phyloP scores from a whole-genome alignment of 1,140 invertebrate genomes.

The Musca domestica region DNA sequence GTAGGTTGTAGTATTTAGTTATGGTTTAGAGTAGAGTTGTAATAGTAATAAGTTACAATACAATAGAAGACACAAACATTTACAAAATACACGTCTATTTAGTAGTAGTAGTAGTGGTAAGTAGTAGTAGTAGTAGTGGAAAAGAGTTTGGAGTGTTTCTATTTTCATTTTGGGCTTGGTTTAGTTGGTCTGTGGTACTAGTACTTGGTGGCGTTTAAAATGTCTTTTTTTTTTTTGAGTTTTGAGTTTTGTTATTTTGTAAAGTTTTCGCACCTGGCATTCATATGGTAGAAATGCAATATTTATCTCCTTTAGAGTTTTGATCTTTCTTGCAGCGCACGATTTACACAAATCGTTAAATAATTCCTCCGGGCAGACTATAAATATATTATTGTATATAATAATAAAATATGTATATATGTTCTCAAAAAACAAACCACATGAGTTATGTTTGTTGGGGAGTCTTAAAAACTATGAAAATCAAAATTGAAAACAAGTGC shows the following conservation, averaged over 20 bases:
- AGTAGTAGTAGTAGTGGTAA: neutral
- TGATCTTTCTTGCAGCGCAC: slow-evolving; percentile 89
- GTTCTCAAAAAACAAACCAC: neutral
- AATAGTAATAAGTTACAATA: neutral
- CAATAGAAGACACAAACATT: neutral
- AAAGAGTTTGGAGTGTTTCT: slow-evolving; percentile 4
- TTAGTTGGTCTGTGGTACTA: neutral
- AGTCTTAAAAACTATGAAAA: neutral
- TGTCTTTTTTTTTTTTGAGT: slow-evolving; percentile 29
- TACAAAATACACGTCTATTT: neutral
- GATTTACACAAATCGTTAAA: slow-evolving; percentile 98
- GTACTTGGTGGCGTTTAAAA: slow-evolving; percentile 17
- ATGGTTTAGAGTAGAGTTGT: too few species aligned
- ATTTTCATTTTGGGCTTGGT: too few species aligned
- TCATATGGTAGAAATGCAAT: slow-evolving; percentile 99
- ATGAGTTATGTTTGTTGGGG: neutral
- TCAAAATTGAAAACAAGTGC: slow-evolving; percentile 1
- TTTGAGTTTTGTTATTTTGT: slow-evolving; percentile 20
- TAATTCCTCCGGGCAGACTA: slow-evolving; percentile 84
- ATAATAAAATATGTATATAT: neutral
- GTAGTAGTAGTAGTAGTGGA: slow-evolving; percentile 16
- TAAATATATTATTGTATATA: slow-evolving; percentile 35
- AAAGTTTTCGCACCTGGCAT: slow-evolving; percentile 76
- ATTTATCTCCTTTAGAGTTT: slow-evolving; percentile 99
- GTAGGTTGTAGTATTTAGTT: too few species aligned